Evolutionary conservation across 1,140 invertebrate species (phyloP), one percentile per base, ranked within the genome.

Genomic region (Drosophila ambigua): DNA sequence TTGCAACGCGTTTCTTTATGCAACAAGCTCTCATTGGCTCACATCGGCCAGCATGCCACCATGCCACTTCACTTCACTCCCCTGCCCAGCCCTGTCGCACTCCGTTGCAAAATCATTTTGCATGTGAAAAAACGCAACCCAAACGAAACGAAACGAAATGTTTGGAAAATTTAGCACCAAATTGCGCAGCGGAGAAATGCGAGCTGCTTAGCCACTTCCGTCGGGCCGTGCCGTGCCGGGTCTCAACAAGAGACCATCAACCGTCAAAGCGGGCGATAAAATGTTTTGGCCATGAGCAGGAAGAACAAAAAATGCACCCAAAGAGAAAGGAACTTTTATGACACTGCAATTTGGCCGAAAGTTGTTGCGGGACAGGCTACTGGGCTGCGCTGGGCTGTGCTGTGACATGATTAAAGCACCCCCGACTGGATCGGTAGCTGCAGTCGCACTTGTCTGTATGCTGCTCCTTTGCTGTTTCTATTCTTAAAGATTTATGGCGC

Each of bases 401-500:
- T 54, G 61, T 75, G 63, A 64, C 43, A 77, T 66, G 67, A 69
- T 69, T 69, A 69, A 69, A 58, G 55, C 43, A 64, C 43, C 45
- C 35, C 24, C 50, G 13, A 54, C 58, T 45, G 62, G 16, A 46
- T 52, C 50, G 15, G 52, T 39, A 66, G 48, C 50, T 51, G 62
- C 35, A 28, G 23, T 68, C n/a, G 39, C 43, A 49, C 61, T 62
- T n/a, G 41, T 50, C 58, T 48, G 54, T 31, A 43, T 45, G 48
- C 15, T 69, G 59, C 44, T 65, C 54, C 54, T 74, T 69, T 62
- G 44, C 46, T 51, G 60, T 65, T 67, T 71, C 72, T 57, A 52
- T 77, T 71, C 49, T 55, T 51, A 35, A 75, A 72, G 72, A 87
- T 83, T 87, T 88, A 87, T 87, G 63, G 78, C 64, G 16, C 74